Base-by-base conservation (phyloP, 2,888 invertebrate species). In the Biston betularia region DNA sequence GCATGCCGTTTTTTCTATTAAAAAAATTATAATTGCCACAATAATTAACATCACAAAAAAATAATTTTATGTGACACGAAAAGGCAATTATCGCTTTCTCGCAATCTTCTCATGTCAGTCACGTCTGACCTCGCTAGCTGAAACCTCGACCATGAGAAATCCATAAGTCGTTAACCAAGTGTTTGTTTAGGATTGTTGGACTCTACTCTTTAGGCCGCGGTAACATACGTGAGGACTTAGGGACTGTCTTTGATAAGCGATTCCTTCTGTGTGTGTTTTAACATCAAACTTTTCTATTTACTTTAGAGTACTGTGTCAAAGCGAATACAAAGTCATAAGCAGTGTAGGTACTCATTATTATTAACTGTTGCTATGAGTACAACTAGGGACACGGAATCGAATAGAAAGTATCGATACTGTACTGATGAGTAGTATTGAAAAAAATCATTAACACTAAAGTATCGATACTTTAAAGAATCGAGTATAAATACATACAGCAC, bases 181-280 rank as follows among this genome's bases (percentile, higher is more conserved):
- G 75, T 81, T 82, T 78, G 68, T 71, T 79, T 73, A 78, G 80
- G 79, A 76, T 76, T 72, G 65, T 64, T 70, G 73, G 71, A 69
- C 69, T 70, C 60, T 72, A 69, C 68, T 70, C 60, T 72, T 74
- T 71, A 70, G 54, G 44, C 52, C 52, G 9, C 61, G 55, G 50
- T 55, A 65, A 60, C 46, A 68, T 42, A 54, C 53, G 49, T 54
- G 61, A 65, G 56, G 64, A 58, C 65, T 63, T 69, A 61, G 66
- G 63, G 69, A 63, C 61, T 56, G 50, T 60, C 59, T 66, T 73
- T 70, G 69, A 71, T 71, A 58, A 48, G 67, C 54, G 53, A 70
- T 66, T 66, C 38, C 61, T 62, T 60, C 57, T 61, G 48, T 57
- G 8, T 33, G 46, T 38, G 44, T 24, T 34, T 59, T 42, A 35